Base-by-base conservation (phyloP, 2,888 invertebrate species). In the Steromphala cineraria region DNA sequence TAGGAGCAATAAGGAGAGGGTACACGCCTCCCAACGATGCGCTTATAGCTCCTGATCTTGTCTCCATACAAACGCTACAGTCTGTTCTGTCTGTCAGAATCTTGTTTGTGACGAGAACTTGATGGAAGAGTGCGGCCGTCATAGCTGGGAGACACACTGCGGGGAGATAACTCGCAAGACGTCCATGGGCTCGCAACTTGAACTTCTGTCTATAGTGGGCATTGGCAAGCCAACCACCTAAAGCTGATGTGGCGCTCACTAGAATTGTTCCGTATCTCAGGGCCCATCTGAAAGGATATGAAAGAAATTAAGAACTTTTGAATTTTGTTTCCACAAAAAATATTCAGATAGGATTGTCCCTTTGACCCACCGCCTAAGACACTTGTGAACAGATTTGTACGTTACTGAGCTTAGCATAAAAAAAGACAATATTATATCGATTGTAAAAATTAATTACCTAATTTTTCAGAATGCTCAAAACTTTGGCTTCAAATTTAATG, bases 151-250 rank as follows among this genome's bases (percentile, higher is more conserved):
- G 52, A 19, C 46, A 40, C 13, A 75, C 75, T 0, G 75, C 46
- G 0, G 75, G 52, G 0, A 75, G 46, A 21, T 75, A 75, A 19
- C 46, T 75, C 13, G 40, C 52, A 8, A 75, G 7, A 15, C 75
- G 46, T 10, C 75, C 75, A 19, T 21, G 21, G 53, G 40, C 8
- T 15, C 24, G 3, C 24, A 75, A 21, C 24, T n/a, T 24, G 52
- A 75, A 75, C 52, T 75, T 75, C 21, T 52, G 75, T 19, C 75
- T 40, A 24, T 75, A 75, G 53, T 75, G 75, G 13, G 75, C 75
- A 24, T 53, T 75, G 46, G 36, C 24, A 17, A 52, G 19, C 24
- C 40, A 46, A 10, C 75, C 75, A 1, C 46, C 75, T 1, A 19
- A 8, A 21, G 75, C 75, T 53, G 75, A 40, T 5, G 75, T 21